Base-by-base conservation (phyloP, 2,888 invertebrate species). In the Aphrophora alni region DNA sequence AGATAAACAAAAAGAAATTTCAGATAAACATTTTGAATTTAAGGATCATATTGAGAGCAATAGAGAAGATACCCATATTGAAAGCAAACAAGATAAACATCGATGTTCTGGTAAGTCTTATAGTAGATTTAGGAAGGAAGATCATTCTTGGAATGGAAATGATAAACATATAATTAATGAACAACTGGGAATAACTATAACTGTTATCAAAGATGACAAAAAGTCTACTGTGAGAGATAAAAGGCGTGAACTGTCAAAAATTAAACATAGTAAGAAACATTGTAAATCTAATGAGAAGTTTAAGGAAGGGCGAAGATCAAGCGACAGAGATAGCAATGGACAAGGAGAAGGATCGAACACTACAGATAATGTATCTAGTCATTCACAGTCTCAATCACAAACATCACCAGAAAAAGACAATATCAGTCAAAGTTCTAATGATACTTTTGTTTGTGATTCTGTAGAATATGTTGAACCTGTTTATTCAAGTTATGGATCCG, bases 261-360 rank as follows among this genome's bases (percentile, higher is more conserved):
- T 77, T 25, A 72, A 72, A 38, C 77, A 81, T 26, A 81, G 76
- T 12, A 71, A 81, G 25, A 83, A 82, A 27, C 73, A 81, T 28
- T 84, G 84, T 44, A 83, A 81, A 68, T 81, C 82, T 4, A 77
- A 70, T 25, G 80, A 59, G 8, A 93, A 93, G 86, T 91, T 90
- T 14, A 91, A 90, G 69, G 91, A 91, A 77, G 91, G 91, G 84
- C 90, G 95, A 8, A 90, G 95, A 75, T 95, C 95, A 0, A 94
- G 94, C 0, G 95, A 94, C 85, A 90, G 94, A 82, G 95, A 96
- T 88, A 95, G 95, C 0, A 95, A 94, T 84, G 95, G 44, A 88
- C 89, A 26, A 38, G 89, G 90, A 51, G 88, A 87, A 82, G 88
- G 88, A 73, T 21, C 21, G 10, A 59, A 21, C 21, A 59, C 21